Evolutionary conservation across 2,888 invertebrate species (phyloP).

Genomic region (Philonicus albiceps): DNA sequence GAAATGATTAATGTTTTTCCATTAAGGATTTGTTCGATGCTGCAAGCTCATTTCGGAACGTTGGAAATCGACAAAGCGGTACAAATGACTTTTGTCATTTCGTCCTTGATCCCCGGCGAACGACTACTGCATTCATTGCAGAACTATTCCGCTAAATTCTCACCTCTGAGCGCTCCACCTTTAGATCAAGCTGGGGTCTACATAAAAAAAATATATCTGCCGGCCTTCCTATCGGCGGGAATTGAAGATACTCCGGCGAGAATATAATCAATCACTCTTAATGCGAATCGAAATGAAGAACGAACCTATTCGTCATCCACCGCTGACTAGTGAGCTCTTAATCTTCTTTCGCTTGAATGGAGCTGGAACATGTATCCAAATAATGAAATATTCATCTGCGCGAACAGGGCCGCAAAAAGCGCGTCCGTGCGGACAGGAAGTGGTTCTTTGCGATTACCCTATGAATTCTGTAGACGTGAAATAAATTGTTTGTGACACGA

Average conservation of each 20-base stretch:
- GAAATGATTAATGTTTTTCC: neutral
- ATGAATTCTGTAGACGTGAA: slow-evolving; percentile 17
- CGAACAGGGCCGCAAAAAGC: neutral
- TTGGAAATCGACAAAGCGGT: neutral
- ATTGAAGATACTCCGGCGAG: neutral
- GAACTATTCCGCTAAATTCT: neutral
- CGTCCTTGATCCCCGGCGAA: neutral
- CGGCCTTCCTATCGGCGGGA: neutral
- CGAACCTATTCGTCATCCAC: slow-evolving; percentile 25
- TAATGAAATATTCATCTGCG: slow-evolving; percentile 33
- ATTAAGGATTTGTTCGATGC: neutral
- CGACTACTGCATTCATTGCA: neutral
- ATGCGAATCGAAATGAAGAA: slow-evolving; percentile 32
- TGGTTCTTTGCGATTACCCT: slow-evolving; percentile 36
- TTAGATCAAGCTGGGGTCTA: neutral
- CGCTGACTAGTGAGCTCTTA: slow-evolving; percentile 17
- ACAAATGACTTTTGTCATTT: slow-evolving; percentile 3
- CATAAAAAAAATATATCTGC: slow-evolving; percentile 5
- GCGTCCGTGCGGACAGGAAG: slow-evolving; percentile 17
- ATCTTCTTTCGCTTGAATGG: neutral
- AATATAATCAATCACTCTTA: slow-evolving; percentile 24
- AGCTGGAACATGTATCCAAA: neutral
- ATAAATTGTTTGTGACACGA: slow-evolving; percentile 20
- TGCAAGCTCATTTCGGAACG: neutral
- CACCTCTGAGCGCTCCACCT: neutral